These are phyloP conservation scores for Hemitrygon akajei DNA, from an alignment of 2,797 vertebrate genomes.

Conservation along the genomic window DNA sequence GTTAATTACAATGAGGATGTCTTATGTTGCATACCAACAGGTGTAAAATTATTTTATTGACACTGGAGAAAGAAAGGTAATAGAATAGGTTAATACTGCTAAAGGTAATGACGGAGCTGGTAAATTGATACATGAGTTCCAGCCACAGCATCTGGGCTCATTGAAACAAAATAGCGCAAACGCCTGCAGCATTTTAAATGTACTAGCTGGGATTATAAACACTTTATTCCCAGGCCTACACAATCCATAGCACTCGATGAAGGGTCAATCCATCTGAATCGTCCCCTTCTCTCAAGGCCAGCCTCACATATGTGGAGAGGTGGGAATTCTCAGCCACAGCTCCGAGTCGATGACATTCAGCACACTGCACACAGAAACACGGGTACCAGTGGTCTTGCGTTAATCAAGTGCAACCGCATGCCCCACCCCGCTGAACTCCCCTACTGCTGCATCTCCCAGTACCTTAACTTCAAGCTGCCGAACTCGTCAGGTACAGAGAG, in stretches of 20 bases:
- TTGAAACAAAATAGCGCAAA: neutral
- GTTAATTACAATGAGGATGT: neutral
- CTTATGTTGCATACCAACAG: neutral
- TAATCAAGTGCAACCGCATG: too few relatives aligned
- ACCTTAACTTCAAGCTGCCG: neutral
- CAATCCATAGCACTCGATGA: neutral
- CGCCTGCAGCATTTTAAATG: neutral
- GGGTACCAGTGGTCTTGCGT: neutral
- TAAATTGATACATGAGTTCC: neutral
- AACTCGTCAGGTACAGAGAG: neutral
- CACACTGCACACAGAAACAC: neutral
- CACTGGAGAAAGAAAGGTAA: neutral
- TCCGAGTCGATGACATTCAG: neutral
- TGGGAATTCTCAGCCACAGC: neutral
- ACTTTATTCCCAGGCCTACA: neutral
- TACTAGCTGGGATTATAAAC: neutral
- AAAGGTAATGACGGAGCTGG: neutral
- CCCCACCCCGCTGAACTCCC: too few relatives aligned
- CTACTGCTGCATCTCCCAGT: too few relatives aligned
- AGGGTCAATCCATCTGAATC: neutral
- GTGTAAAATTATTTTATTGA: neutral
- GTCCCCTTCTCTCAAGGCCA: neutral
- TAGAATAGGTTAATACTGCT: neutral
- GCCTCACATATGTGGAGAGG: neutral
- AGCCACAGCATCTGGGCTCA: neutral